phyloP scores from a whole-genome alignment of 37 sponge, comb jelly and placozoan species.

The Lycopodina hypogea region DNA sequence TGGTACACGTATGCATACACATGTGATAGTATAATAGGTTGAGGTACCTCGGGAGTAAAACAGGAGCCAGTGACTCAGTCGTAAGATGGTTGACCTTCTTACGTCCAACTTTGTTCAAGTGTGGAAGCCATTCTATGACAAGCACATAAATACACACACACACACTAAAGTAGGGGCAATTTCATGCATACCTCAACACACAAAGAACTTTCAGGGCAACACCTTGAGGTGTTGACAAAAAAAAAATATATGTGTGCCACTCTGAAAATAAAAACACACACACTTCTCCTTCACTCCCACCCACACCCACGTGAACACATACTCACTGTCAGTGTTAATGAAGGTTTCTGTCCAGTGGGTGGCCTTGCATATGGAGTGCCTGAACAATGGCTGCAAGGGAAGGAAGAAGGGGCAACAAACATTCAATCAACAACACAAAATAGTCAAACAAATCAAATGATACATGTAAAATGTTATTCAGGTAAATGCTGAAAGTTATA shows the following conservation, averaged over 20 bases:
- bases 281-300: too few relatives aligned
- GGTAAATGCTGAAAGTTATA: too few relatives aligned
- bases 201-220: too few relatives aligned
- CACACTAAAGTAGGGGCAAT: not conserved
- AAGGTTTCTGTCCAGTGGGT: constrained; percentile 76
- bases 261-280: too few relatives aligned
- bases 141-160: not conserved
- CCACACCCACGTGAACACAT: not conserved
- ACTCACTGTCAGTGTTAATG: constrained; percentile 67
- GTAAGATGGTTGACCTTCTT: constrained; percentile 31
- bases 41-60: constrained; percentile 60
- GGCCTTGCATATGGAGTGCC: constrained; percentile 79
- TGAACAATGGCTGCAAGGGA: constrained; percentile 52
- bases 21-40: not conserved
- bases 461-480: too few relatives aligned
- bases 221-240: too few relatives aligned
- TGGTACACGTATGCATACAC: too few relatives aligned
- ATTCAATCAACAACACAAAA: too few relatives aligned
- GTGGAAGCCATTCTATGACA: constrained; percentile 58
- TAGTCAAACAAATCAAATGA: too few relatives aligned
- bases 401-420: too few relatives aligned
- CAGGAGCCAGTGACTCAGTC: constrained; percentile 70
- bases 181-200: too few relatives aligned
- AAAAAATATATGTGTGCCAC: too few relatives aligned
- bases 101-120: constrained; percentile 33